Conservation (phyloP, 2,888 invertebrate genomes). For the Nomada fabriciana region DNA sequence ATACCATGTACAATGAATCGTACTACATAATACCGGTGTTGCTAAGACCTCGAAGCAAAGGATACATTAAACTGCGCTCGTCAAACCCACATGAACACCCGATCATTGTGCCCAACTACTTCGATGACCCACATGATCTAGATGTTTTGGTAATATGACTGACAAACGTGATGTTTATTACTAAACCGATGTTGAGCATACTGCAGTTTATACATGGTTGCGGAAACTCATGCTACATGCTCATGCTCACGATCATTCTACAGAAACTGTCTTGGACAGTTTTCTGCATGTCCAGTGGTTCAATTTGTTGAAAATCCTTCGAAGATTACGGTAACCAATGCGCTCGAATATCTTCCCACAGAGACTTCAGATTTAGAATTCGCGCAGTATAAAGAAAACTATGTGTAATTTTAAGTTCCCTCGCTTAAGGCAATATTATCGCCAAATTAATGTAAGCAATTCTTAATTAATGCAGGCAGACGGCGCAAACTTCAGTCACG, state of each 20-base stretch:
- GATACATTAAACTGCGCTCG: conserved; percentile 88
- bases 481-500: conserved; percentile 29
- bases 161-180: background rate
- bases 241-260: too few species aligned
- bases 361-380: too few species aligned
- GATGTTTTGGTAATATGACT: conserved; percentile 87
- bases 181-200: background rate
- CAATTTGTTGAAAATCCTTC: too few species aligned
- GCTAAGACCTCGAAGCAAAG: conserved; percentile 56
- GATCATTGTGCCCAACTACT: conserved; percentile 95
- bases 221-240: too few species aligned
- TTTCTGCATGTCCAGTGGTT: too few species aligned
- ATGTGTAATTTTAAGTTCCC: too few species aligned
- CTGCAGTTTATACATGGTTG: too few species aligned
- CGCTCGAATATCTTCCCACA: too few species aligned
- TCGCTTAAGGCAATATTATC: background rate
- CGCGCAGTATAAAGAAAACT: too few species aligned
- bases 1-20: conserved; percentile 12
- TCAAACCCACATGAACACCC: conserved; percentile 90
- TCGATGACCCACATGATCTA: conserved; percentile 89
- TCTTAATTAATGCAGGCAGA: conserved; percentile 32
- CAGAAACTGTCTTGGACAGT: too few species aligned
- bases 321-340: too few species aligned
- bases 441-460: background rate
- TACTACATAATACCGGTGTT: conserved; percentile 29